Base-by-base conservation (phyloP, 1,140 invertebrate genomes). In the Amphibalanus amphitrite region DNA sequence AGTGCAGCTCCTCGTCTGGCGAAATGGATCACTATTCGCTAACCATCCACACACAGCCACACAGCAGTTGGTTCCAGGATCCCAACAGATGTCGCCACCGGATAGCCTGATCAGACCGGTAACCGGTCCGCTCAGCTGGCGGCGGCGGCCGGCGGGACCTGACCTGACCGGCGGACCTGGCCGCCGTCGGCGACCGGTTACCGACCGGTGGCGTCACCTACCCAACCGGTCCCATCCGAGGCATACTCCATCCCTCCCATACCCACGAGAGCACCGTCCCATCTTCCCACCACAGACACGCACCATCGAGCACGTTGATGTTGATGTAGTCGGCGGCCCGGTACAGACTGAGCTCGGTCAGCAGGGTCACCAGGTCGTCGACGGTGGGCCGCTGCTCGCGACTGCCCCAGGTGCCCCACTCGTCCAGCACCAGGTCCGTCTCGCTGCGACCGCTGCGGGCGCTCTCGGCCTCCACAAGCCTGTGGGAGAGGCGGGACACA, bases 301-400 rank as follows among this genome's bases (percentile, higher is more conserved):
- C 79, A 84, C 84, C 83, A 79, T 85, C 83, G 15, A 90, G 78
- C 72, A 91, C 79, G 69, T 86, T 78, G 17, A 80, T 77, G n/a
- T 89, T 85, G 47, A 93, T 81, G 82, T 86, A 89, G 81, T 92
- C 90, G n/a, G 89, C 89, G 33, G 89, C 90, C 82, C 88, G 82
- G 75, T 84, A 89, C 28, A 92, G 81, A 78, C 90, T 81, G 1
- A 86, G 84, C 78, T 87, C 82, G 1, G 83, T 76, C 23, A 91
- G 79, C 65, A 90, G 79, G 26, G 86, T 76, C 4, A 89, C 78
- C n/a, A 92, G 78, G 30, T 82, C 79, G 23, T 80, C 77, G 3
- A 91, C 78, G n/a, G n/a, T n/a, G n/a, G n/a, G n/a, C n/a, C n/a
- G n/a, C n/a, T n/a, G n/a, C n/a, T n/a, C n/a, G n/a, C 69, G 33